A percentile compares a stretch with the other conserved stretches of the same genome.
Conservation (phyloP, 2,797 vertebrate species). For the Rhabdophis nuchalis region DNA sequence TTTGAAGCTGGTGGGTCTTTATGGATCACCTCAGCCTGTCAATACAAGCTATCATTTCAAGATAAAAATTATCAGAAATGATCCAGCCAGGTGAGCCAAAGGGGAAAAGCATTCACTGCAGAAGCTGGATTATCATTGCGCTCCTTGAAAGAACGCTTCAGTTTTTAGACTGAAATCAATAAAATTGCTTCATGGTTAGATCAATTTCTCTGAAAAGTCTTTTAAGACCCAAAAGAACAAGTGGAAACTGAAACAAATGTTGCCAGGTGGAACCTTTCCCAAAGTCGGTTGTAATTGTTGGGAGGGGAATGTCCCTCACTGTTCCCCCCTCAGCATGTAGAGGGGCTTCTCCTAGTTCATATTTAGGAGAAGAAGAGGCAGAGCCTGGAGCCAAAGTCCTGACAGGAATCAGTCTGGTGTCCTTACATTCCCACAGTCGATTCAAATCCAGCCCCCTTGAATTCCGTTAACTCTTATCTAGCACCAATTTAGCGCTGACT, state of each 20-base stretch:
- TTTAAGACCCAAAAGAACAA: not conserved
- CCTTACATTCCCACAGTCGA: not conserved
- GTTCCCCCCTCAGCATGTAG: not conserved
- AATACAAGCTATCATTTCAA: not conserved
- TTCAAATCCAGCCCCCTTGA: not conserved
- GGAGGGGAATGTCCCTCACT: not conserved
- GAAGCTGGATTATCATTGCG: constrained; percentile 8
- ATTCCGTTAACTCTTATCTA: not conserved
- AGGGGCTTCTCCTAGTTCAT: not conserved
- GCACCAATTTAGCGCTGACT: not conserved
- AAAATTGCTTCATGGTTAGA: constrained; percentile 24
- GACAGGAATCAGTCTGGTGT: not conserved
- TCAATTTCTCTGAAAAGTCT: not conserved
- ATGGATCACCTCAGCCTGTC: not conserved
- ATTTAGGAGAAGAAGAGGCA: not conserved
- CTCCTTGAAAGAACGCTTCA: not conserved
- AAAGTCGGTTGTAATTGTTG: not conserved
- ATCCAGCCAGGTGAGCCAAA: constrained; percentile 12
- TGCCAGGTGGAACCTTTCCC: not conserved
- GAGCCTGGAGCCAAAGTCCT: not conserved
- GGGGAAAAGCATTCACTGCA: not conserved
- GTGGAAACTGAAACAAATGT: not conserved
- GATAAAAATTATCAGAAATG: not conserved
- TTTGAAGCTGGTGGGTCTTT: not conserved
- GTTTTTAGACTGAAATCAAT: constrained; percentile 23